Evolutionary conservation across 2,797 vertebrate species (phyloP), one percentile per base, ranked within the genome.

Genomic region (Enteromius argenteus): DNA sequence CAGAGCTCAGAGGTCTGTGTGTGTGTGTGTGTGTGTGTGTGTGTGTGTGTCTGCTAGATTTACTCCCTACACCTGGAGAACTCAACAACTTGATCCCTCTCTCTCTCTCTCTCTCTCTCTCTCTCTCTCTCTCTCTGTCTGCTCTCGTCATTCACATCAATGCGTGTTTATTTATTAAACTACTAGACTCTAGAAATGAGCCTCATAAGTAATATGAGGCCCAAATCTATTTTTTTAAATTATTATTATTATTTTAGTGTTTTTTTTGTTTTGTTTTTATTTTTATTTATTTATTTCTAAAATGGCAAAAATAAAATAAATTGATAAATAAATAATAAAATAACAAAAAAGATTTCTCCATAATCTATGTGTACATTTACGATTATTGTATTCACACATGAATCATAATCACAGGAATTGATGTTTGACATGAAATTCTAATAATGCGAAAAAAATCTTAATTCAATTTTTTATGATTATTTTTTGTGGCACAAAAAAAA

Each of bases 61-160:
- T 94, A 94, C 91, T 88, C 79, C 27, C 83, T 79, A 86, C 94
- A 94, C 93, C 93, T 95, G 94, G 93, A 94, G 87, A 75, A 83
- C 60, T 69, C 64, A 14, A 35, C 19, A 23, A 15, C 67, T 91
- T 90, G 90, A 89, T 89, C 90, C 79, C 27, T 15, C 44, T 49
- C 23, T 46, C 39, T 46, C 39, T 32, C 6, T 62, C 13, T 64
- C 32, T 44, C 10, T 64, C 82, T 88, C 58, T 81, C 79, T 21
- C 62, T 77, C 15, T 77, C 15, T 46, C 14, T 37, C 27, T 42
- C 44, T 8, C 58, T 32, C 35, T 67, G 37, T 11, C 44, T 46
- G 56, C 82, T 88, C 58, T 81, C 79, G 32, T 27, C 3, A 30
- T 72, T 81, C 30, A 14, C 35, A 5, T 72, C 5, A 69, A 1